Conservation (phyloP, 2,888 invertebrate genomes). For the Mayetiola destructor region DNA sequence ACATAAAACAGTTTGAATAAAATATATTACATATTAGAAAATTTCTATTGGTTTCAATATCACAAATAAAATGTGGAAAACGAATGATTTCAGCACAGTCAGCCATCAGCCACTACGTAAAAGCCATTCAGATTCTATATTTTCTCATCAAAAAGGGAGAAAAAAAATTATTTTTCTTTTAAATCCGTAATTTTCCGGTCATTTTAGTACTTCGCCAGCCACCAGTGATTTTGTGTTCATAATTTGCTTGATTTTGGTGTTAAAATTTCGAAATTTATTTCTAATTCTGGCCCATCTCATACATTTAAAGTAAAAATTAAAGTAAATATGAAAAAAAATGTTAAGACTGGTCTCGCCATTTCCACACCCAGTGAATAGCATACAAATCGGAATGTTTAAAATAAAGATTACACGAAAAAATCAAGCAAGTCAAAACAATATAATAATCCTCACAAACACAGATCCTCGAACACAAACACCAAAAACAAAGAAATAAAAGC, state of each 20-base stretch:
- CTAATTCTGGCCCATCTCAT: not conserved
- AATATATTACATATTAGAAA: no score
- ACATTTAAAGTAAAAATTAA: not conserved
- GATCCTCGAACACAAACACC: no score
- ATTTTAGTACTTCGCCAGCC: no score
- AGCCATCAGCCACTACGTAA: not conserved
- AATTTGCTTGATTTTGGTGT: not conserved
- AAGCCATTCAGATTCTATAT: not conserved
- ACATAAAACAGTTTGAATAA: no score
- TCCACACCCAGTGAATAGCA: not conserved
- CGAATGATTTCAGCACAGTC: not conserved
- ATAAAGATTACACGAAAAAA: not conserved
- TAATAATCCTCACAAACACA: no score
- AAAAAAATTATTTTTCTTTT: not conserved
- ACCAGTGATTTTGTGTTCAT: constrained; percentile 7
- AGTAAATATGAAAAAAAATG: not conserved
- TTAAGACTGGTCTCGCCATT: constrained; percentile 11
- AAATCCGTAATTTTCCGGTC: no score
- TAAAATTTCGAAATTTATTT: not conserved
- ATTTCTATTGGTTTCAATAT: constrained; percentile 8
- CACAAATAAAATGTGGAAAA: not conserved
- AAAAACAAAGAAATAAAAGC: no score
- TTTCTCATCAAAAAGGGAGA: not conserved
- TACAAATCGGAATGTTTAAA: not conserved
- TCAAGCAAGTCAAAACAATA: no score